Evolutionary conservation across 2,113 vertebrate genomes (phyloP), one percentile per base, ranked within the genome.

Genomic region (Onychostoma macrolepis): DNA sequence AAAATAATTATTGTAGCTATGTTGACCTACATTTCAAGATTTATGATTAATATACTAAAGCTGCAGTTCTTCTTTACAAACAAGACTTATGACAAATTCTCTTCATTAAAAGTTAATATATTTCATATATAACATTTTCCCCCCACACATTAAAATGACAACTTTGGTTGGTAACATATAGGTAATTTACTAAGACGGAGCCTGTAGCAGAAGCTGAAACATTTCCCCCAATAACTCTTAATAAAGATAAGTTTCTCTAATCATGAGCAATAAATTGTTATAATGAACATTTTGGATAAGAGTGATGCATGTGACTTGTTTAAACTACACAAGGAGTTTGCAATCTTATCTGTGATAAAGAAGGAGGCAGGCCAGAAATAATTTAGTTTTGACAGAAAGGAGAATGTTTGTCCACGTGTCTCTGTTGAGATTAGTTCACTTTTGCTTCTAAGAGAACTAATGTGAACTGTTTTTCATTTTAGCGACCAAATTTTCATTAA

Each of bases 371-470:
- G 41, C 12, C 77, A 58, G 50, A 24, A 58, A n/a, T 58, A 36
- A 58, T 24, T 80, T 33, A n/a, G 77, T n/a, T 56, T 12, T 80
- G 77, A 38, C 77, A 56, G 50, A 80, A 58, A 38, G 77, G 30
- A 58, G 50, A 36, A 24, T 11, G 30, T 15, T 79, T 58, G 50
- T 33, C 30, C 30, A 79, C 1, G 28, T 58, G 77, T 11, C 28
- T 56, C 30, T 79, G 75, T 10, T 12, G 19, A 58, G 28, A 56
- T 10, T 58, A 53, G 17, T 11, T 79, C 17, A 33, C n/a, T 4
- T 77, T 77, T 48, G 8, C 13, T 77, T 50, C 26, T 50, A 72
- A 72, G 17, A 33, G 33, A 72, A 19, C 21, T 13, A 75, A 43
- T 41, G 30, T 36, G 21, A 9, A 38, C 5, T 38, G 1, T 38